A percentile compares a stretch with the other conserved stretches of the same genome.
Evolutionary conservation across 2,888 invertebrate species (phyloP).

Genomic region (Mactromeris polynyma): DNA sequence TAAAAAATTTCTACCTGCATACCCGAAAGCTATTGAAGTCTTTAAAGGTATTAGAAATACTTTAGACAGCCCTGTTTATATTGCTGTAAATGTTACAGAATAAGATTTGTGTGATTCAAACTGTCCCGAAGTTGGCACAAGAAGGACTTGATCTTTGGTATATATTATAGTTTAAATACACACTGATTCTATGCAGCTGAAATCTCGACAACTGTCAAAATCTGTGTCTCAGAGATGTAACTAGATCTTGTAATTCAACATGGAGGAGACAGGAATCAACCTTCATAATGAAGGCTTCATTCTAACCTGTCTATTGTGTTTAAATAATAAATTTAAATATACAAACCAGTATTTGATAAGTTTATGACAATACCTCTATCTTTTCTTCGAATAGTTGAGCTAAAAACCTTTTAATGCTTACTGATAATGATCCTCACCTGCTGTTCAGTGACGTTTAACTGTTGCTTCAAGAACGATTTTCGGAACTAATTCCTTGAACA

Average conservation of each 20-base stretch:
- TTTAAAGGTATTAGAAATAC: conserved; percentile 32
- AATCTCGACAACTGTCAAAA: conserved; percentile 42
- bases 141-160: conserved; percentile 23
- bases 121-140: conserved; percentile 31
- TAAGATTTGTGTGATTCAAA: conserved; percentile 31
- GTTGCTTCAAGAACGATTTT: conserved; percentile 42
- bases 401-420: too few species aligned
- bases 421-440: conserved; percentile 47
- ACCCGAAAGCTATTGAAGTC: conserved; percentile 37
- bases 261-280: conserved; percentile 39
- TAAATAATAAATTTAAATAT: conserved; percentile 37
- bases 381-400: too few species aligned
- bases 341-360: conserved; percentile 42
- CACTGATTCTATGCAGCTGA: conserved; percentile 36
- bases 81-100: conserved; percentile 33
- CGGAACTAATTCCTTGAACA: conserved; percentile 43
- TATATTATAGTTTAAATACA: conserved; percentile 19
- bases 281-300: conserved; percentile 36
- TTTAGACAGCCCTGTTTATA: conserved; percentile 41
- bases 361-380: too few species aligned
- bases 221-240: conserved; percentile 28
- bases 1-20: conserved; percentile 35
- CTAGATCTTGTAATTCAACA: conserved; percentile 38
- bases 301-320: conserved; percentile 32
- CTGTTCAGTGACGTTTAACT: conserved; percentile 41